Conservation (phyloP, 2,797 vertebrate species). For the Artibeus lituratus region DNA sequence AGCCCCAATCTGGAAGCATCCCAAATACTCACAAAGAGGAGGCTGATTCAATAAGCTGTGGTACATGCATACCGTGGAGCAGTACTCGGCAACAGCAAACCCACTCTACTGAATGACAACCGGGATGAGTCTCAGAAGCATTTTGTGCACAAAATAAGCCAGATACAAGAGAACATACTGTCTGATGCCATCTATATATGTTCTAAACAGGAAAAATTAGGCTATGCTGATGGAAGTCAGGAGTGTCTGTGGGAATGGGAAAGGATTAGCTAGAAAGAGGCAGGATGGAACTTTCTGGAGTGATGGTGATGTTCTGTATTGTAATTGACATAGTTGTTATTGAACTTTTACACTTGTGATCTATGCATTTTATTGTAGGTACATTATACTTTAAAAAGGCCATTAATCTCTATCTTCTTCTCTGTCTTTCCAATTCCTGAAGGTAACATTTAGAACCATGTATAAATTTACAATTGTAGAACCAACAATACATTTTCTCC, state of each 20-base stretch:
- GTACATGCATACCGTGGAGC: background rate
- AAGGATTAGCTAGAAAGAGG: background rate
- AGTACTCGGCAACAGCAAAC: slow-evolving; percentile 15
- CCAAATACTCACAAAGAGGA: background rate
- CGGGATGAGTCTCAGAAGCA: background rate
- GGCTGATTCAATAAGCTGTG: background rate
- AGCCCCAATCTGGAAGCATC: background rate
- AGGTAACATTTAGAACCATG: background rate
- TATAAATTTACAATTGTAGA: background rate
- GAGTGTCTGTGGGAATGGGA: background rate
- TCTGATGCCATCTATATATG: background rate
- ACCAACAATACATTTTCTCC: background rate
- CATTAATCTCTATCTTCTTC: background rate
- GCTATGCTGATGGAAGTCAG: background rate
- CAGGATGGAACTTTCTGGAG: background rate
- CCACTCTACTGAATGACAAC: background rate
- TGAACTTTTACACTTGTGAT: background rate
- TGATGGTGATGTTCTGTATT: background rate
- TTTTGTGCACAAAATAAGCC: background rate
- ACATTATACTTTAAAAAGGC: background rate
- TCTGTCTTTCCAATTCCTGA: background rate
- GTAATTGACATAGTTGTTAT: background rate
- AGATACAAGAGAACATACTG: background rate
- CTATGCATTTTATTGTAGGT: background rate
- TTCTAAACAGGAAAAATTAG: background rate